Percentiles rank a stretch among this genome's conserved stretches.
These are phyloP conservation scores for Cataglyphis albicans DNA, from an alignment of 2,888 invertebrate genomes.

Conservation along the genomic window DNA sequence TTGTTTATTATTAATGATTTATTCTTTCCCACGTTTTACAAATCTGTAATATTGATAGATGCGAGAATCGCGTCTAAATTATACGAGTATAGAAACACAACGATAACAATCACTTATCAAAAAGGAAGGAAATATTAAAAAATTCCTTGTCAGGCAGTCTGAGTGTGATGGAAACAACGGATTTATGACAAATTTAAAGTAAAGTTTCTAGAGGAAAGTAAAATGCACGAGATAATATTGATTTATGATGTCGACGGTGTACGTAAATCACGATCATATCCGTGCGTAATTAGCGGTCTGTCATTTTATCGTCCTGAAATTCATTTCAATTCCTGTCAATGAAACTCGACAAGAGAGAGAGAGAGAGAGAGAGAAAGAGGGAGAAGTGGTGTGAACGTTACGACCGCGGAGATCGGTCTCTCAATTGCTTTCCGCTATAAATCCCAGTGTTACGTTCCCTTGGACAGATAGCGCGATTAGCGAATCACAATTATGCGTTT, in stretches of 20 bases:
- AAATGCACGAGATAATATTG: slow-evolving; percentile 27
- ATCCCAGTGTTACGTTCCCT: slow-evolving; percentile 4
- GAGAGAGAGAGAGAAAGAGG: not conserved
- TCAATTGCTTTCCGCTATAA: slow-evolving; percentile 20
- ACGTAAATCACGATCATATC: slow-evolving; percentile 25
- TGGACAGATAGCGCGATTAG: slow-evolving; percentile 14
- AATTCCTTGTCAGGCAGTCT: not conserved
- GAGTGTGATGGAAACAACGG: slow-evolving; percentile 20
- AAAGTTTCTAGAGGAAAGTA: not conserved
- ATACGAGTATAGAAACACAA: not conserved
- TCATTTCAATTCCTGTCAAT: slow-evolving; percentile 23
- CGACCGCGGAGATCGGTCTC: not conserved
- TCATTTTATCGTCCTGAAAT: slow-evolving; percentile 36
- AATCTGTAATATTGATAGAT: slow-evolving; percentile 3
- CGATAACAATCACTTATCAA: slow-evolving; percentile 41
- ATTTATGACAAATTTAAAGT: not conserved
- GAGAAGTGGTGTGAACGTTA: slow-evolving; percentile 4
- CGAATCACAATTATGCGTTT: slow-evolving; percentile 11
- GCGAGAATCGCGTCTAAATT: slow-evolving; percentile 1
- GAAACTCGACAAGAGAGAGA: slow-evolving; percentile 4
- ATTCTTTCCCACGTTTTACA: slow-evolving; percentile 29
- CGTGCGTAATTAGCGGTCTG: slow-evolving; percentile 34
- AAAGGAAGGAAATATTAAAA: not conserved
- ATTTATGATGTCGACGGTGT: slow-evolving; percentile 14
- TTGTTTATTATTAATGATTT: slow-evolving; percentile 30